Base-by-base conservation (phyloP, 2,888 invertebrate genomes). In the Parthenolecanium corni region DNA sequence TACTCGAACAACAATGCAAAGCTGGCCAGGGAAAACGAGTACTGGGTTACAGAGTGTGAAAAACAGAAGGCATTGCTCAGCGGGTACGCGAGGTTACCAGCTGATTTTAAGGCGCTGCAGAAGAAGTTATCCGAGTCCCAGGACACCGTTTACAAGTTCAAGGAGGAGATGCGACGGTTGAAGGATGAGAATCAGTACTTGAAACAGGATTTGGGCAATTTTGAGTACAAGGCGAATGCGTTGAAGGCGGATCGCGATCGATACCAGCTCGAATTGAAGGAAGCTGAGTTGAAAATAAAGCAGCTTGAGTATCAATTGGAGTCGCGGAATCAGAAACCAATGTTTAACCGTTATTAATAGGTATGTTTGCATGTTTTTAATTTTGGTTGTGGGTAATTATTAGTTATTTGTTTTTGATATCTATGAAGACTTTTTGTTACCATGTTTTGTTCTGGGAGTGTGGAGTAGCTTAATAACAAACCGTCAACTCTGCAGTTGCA, bases 271-370 rank as follows among this genome's bases (percentile, higher is more conserved):
- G 58, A 58, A 12, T n/a, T 58, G 16, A 58, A 23, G 5, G 38
- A 49, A 6, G 23, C 46, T 11, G 46, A 46, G 31, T 1, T 21
- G 4, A 47, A 47, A 23, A 36, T 46, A 47, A 58, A 58, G 14
- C 58, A 58, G 12, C 24, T 56, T 9, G 56, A 56, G 44, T 56
- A 56, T 46, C 44, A 56, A 6, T 25, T 46, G 11, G 23, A 44
- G 23, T 18, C n/a, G 44, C 44, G 5, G 44, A 31, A 31, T 31
- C 31, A 4, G 9, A 31, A 31, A 4, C 31, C 31, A 6, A 31
- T 31, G 31, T 31, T 31, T 31, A 31, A 31, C 9, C 31, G 9
- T 31, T 31, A 31, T 31, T 31, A 31, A 31, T 31, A 9, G 9
- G 4, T 9, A 9, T 31, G 31, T 31, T 6, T 31, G 31, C 9